A percentile compares a stretch with the other conserved stretches of the same genome.
Evolutionary conservation across 2,888 invertebrate species (phyloP).

Genomic region (Himalopsyche anomala): DNA sequence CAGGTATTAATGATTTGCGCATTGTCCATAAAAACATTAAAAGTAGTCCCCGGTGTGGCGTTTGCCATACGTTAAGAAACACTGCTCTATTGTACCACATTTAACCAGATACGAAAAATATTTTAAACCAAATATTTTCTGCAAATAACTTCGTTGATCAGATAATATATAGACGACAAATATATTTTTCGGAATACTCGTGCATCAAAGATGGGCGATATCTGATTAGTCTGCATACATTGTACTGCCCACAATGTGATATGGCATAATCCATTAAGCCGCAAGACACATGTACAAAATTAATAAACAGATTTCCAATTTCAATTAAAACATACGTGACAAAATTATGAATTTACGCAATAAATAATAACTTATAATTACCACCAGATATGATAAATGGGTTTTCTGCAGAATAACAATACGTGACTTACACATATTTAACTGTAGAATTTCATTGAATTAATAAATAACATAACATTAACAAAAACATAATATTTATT

Average conservation of each 20-base stretch:
- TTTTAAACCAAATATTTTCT: no score
- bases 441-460: neutral
- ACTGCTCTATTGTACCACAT: no score
- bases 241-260: neutral
- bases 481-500: no score
- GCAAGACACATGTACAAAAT: neutral
- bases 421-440: neutral
- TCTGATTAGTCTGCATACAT: neutral
- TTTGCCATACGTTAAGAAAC: no score
- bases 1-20: no score
- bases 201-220: neutral
- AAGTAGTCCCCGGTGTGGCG: no score
- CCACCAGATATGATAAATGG: neutral
- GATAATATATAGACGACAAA: no score
- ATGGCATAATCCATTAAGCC: neutral
- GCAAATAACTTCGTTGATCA: no score
- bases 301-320: neutral
- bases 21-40: no score
- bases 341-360: constrained; percentile 5
- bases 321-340: constrained; percentile 14
- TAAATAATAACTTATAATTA: neutral
- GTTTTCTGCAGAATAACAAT: neutral
- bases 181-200: neutral
- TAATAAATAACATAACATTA: no score
- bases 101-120: no score